Evolutionary conservation across 92 coral and sea anemone genomes (phyloP).

Genomic region (Bergia puertoricense): DNA sequence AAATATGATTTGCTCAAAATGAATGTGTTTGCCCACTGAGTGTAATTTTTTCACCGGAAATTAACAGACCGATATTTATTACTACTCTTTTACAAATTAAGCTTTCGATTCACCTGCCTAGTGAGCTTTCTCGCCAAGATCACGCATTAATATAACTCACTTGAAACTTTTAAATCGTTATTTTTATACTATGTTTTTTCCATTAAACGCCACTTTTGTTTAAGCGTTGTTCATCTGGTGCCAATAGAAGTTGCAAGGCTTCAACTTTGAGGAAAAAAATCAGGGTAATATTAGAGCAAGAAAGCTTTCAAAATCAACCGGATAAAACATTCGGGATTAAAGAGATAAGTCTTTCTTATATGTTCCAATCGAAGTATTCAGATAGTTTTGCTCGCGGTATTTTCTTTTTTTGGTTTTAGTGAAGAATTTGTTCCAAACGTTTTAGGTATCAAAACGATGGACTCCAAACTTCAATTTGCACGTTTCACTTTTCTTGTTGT

Average conservation of each 20-base stretch:
- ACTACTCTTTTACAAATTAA: conserved; percentile 86
- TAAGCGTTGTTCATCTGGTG: neutral
- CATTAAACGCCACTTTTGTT: conserved; percentile 32
- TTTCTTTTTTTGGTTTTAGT: neutral
- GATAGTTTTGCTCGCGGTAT: neutral
- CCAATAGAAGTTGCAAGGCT: neutral
- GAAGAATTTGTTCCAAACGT: neutral
- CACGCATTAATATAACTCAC: conserved; percentile 73
- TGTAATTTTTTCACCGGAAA: conserved; percentile 82
- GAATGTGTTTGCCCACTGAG: conserved; percentile 64
- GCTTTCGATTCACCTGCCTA: conserved; percentile 70
- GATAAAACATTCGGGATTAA: conserved; percentile 1
- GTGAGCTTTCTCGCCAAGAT: conserved; percentile 45
- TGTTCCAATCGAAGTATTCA: neutral
- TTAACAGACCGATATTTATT: conserved; percentile 73
- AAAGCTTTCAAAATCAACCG: neutral
- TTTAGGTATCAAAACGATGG: neutral
- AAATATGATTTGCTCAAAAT: conserved; percentile 55
- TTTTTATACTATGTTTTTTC: conserved; percentile 38
- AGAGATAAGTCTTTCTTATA: conserved; percentile 15
- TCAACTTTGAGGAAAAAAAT: neutral
- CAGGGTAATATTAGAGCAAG: neutral
- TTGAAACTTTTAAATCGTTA: conserved; percentile 59
- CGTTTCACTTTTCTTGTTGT: neutral
- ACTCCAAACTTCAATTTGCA: conserved; percentile 38